These are phyloP conservation scores for Dallia pectoralis DNA, from an alignment of 2,797 vertebrate species.

Conservation along the genomic window DNA sequence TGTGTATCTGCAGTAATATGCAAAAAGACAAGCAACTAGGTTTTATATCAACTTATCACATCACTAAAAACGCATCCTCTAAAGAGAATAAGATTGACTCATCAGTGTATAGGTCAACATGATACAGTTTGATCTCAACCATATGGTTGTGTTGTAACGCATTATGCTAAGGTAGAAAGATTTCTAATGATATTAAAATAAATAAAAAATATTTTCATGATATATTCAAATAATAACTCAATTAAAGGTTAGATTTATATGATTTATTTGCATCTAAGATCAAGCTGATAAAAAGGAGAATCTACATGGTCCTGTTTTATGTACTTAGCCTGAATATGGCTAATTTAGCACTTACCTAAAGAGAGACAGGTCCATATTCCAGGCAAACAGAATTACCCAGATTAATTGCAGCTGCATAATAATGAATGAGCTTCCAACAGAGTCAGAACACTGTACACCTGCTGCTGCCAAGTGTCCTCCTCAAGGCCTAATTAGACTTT, in stretches of 20 bases:
- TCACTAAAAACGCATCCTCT: not conserved
- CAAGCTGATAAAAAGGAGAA: too few species aligned
- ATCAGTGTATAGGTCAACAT: too few species aligned
- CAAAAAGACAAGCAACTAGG: not conserved
- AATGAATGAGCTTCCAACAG: constrained; percentile 38
- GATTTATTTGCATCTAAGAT: too few species aligned
- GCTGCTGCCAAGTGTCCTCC: constrained; percentile 23
- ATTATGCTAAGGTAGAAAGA: too few species aligned
- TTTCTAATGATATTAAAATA: too few species aligned
- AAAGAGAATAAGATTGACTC: too few species aligned
- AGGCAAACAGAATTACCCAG: not conserved
- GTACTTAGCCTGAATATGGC: not conserved
- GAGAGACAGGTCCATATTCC: not conserved
- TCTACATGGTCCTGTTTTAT: not conserved
- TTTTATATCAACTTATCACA: not conserved
- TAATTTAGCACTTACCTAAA: not conserved
- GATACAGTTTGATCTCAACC: too few species aligned
- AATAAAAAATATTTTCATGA: too few species aligned
- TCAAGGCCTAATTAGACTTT: constrained; percentile 28
- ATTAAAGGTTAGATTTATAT: too few species aligned
- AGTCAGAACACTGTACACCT: constrained; percentile 32
- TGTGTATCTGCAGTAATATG: not conserved
- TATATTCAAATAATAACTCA: too few species aligned
- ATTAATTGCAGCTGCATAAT: constrained; percentile 47
- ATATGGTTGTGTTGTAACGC: too few species aligned